Conservation (phyloP, 2,113 vertebrate genomes). For the Perca schrenkii region DNA sequence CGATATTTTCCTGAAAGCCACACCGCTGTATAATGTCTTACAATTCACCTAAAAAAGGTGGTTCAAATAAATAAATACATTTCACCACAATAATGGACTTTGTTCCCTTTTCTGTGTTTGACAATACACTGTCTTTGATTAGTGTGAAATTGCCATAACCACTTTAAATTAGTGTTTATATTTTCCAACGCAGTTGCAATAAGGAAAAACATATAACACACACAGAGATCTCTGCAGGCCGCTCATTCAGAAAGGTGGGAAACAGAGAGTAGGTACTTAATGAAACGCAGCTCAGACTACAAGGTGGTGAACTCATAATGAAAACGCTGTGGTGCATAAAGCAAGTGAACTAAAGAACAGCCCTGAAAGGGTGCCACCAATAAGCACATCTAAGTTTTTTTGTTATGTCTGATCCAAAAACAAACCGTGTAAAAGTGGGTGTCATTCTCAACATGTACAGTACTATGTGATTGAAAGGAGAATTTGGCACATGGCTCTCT, state of each 20-base stretch:
- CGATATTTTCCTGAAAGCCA: slow-evolving; percentile 9
- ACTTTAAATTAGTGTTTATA: slow-evolving; percentile 61
- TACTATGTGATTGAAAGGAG: slow-evolving; percentile 76
- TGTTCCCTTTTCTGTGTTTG: slow-evolving; percentile 3
- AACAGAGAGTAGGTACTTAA: slow-evolving; percentile 66
- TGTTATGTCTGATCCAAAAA: slow-evolving; percentile 58
- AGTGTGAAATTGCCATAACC: slow-evolving; percentile 62
- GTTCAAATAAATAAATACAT: slow-evolving; percentile 33
- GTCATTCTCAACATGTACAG: slow-evolving; percentile 41
- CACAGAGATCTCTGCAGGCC: slow-evolving; percentile 69
- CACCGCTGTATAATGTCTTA: slow-evolving; percentile 4
- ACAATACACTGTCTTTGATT: slow-evolving; percentile 46
- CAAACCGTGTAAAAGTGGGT: slow-evolving; percentile 43
- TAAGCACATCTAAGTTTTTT: slow-evolving; percentile 41
- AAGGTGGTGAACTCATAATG: slow-evolving; percentile 46
- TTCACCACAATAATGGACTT: slow-evolving; percentile 31
- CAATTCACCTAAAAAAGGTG: slow-evolving; percentile 10
- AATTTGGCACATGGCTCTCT: slow-evolving; percentile 71
- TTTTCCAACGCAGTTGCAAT: slow-evolving; percentile 64
- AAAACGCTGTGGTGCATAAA: slow-evolving; percentile 13
- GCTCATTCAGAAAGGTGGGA: slow-evolving; percentile 67
- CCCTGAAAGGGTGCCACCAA: slow-evolving; percentile 35
- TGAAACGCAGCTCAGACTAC: slow-evolving; percentile 58
- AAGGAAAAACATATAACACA: slow-evolving; percentile 55
- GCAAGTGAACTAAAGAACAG: slow-evolving; percentile 24